Evolutionary conservation across 53 echinoderm and acorn worm genomes (phyloP).

Genomic region (Pentamera pediparva): DNA sequence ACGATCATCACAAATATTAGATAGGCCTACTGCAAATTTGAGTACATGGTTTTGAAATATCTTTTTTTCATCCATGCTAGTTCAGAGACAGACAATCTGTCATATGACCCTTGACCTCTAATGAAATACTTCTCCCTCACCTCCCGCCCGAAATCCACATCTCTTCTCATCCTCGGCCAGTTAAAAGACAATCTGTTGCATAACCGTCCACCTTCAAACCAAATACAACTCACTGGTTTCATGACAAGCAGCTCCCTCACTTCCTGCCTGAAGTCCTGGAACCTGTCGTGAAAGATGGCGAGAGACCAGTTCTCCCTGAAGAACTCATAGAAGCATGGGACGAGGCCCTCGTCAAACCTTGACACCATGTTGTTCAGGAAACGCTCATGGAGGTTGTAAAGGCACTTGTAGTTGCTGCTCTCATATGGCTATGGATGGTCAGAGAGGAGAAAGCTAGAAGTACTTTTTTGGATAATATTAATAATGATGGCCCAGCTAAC

Average conservation of each 20-base stretch:
- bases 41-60: too few species aligned
- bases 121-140: too few species aligned
- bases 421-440: conserved; percentile 55
- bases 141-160: too few species aligned
- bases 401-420: conserved; percentile 79
- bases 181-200: too few species aligned
- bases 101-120: too few species aligned
- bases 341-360: conserved; percentile 80
- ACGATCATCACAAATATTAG: too few species aligned
- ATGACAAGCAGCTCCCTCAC: conserved; percentile 79
- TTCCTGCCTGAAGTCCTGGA: conserved; percentile 95
- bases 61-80: too few species aligned
- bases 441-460: neutral
- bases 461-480: neutral
- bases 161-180: too few species aligned
- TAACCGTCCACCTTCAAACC: too few species aligned
- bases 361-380: conserved; percentile 96
- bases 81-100: too few species aligned
- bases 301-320: conserved; percentile 92
- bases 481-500: neutral
- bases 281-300: conserved; percentile 94
- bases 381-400: conserved; percentile 93
- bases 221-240: conserved; percentile 75
- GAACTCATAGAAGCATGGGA: conserved; percentile 74
- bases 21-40: too few species aligned